Percentiles rank a stretch among this genome's conserved stretches.
These are phyloP conservation scores for Hypsibius dujardini DNA, from an alignment of 1,140 invertebrate genomes.

Conservation along the genomic window DNA sequence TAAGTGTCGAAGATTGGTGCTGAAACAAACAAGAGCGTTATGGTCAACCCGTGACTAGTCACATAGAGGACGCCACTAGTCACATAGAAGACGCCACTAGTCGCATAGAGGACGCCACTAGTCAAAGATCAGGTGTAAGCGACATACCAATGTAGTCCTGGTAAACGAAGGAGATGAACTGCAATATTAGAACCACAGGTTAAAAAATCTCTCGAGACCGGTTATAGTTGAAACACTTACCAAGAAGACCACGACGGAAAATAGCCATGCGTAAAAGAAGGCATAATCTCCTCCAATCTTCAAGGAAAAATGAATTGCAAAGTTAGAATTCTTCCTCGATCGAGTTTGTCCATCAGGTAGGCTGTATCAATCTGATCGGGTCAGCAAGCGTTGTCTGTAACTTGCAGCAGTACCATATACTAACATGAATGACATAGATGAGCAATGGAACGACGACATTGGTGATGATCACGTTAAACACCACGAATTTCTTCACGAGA, in stretches of 20 bases:
- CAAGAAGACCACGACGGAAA: constrained; percentile 49
- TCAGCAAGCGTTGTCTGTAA: neutral
- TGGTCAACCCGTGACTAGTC: too few species aligned
- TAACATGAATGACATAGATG: constrained; percentile 3
- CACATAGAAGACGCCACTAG: too few species aligned
- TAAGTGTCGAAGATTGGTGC: constrained; percentile 98
- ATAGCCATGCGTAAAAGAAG: constrained; percentile 84
- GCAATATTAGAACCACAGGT: constrained; percentile 31
- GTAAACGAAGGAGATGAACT: constrained; percentile 74
- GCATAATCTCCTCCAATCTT: constrained; percentile 62
- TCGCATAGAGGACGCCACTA: too few species aligned
- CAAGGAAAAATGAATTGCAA: constrained; percentile 48
- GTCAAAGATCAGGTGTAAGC: too few species aligned
- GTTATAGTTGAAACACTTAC: constrained; percentile 28
- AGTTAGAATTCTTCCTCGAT: neutral
- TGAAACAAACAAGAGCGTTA: too few species aligned
- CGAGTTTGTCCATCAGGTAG: too few species aligned
- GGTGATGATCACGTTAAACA: constrained; percentile 21
- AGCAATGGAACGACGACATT: constrained; percentile 1
- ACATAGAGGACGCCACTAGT: too few species aligned
- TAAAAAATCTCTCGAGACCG: neutral
- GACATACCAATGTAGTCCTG: constrained; percentile 87
- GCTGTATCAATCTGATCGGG: too few species aligned
- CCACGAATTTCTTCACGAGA: constrained; percentile 32
- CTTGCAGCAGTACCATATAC: neutral